phyloP scores from a whole-genome alignment of 2,888 invertebrate species.

The Blomia tropicalis region DNA sequence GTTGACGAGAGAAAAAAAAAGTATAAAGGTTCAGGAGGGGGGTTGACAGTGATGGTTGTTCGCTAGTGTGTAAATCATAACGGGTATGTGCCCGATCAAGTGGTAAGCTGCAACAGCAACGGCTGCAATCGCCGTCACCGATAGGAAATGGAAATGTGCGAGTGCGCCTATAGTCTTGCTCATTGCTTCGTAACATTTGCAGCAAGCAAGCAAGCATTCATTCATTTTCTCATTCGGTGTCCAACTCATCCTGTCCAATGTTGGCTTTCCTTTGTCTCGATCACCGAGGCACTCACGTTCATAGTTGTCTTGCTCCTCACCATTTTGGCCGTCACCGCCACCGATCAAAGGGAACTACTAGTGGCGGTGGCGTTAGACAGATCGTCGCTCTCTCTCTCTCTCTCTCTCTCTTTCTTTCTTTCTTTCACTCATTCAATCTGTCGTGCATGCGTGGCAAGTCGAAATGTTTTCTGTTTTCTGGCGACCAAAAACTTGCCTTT shows the following conservation, averaged over 20 bases:
- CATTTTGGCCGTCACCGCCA: too few species aligned
- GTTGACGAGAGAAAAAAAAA: too few species aligned
- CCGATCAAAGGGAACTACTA: too few species aligned
- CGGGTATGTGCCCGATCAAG: not conserved
- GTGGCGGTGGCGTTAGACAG: too few species aligned
- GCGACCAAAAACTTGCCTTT: constrained; percentile 9
- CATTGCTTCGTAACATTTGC: not conserved
- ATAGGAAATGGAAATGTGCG: constrained; percentile 7
- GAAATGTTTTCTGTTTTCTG: constrained; percentile 11
- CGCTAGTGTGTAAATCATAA: not conserved
- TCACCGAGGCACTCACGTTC: not conserved
- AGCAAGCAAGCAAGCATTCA: too few species aligned
- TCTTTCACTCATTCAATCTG: too few species aligned
- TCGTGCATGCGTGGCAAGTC: constrained; percentile 10
- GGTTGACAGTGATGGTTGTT: too few species aligned
- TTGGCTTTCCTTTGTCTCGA: constrained; percentile 9
- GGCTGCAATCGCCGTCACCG: not conserved
- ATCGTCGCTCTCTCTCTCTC: too few species aligned
- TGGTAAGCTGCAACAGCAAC: not conserved
- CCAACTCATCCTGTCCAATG: constrained; percentile 11
- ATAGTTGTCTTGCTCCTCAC: too few species aligned
- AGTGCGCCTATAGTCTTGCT: not conserved
- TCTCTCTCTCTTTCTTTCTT: too few species aligned
- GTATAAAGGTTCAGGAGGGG: too few species aligned
- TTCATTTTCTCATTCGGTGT: too few species aligned